Conservation (phyloP, 2,888 invertebrate genomes). For the Harpagoxenus sublaevis region DNA sequence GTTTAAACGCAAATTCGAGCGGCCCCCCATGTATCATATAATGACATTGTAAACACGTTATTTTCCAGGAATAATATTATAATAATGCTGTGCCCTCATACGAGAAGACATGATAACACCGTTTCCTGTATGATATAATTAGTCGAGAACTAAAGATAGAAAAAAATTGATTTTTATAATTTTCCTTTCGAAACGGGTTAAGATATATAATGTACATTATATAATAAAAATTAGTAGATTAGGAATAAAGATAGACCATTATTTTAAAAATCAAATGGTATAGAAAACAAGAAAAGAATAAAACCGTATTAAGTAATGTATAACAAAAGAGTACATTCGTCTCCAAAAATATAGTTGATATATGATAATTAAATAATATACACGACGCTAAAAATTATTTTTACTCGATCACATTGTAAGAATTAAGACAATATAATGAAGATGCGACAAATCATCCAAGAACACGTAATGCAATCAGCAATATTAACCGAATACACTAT, state of each 20-base stretch:
- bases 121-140: background rate
- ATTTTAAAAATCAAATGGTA: background rate
- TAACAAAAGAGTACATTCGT: background rate
- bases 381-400: background rate
- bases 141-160: background rate
- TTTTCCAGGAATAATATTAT: slow-evolving; percentile 6
- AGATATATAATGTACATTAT: background rate
- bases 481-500: slow-evolving; percentile 28
- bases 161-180: background rate
- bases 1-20: slow-evolving; percentile 22
- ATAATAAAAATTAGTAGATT: background rate
- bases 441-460: background rate
- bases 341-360: background rate
- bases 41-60: slow-evolving; percentile 6
- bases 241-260: background rate
- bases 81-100: background rate
- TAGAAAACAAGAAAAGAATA: background rate
- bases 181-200: background rate
- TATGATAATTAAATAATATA: background rate
- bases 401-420: background rate
- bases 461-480: background rate
- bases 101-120: background rate
- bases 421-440: slow-evolving; percentile 9
- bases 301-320: background rate
- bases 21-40: background rate